Evolutionary conservation across 1,140 invertebrate genomes (phyloP).

Genomic region (Rhagoletis zephyria): DNA sequence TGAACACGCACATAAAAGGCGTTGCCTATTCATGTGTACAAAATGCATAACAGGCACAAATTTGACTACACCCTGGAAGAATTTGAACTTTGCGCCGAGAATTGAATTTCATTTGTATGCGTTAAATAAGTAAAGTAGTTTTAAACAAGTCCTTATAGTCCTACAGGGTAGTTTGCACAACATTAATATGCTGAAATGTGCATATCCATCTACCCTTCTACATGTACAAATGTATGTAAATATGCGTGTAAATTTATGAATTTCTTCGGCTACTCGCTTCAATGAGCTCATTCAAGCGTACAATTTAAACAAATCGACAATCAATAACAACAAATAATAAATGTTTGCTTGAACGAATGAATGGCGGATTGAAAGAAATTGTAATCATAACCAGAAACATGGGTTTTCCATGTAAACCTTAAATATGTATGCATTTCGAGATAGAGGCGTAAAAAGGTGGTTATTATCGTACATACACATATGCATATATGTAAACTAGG

Average conservation of each 20-base stretch:
- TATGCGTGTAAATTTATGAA: not conserved
- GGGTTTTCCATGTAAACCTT: not conserved
- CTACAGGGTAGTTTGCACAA: not conserved
- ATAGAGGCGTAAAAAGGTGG: too few species aligned
- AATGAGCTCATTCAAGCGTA: conserved; percentile 54
- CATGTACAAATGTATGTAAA: not conserved
- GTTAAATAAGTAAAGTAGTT: not conserved
- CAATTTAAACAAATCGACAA: conserved; percentile 54
- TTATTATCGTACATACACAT: too few species aligned
- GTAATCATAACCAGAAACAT: conserved; percentile 47
- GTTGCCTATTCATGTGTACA: conserved; percentile 31
- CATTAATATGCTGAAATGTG: conserved; percentile 1
- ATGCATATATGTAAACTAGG: too few species aligned
- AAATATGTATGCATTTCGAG: not conserved
- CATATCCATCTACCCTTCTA: not conserved
- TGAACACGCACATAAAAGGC: conserved; percentile 41
- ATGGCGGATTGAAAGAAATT: conserved; percentile 9
- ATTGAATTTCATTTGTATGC: not conserved
- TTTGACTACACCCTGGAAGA: not conserved
- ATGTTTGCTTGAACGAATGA: not conserved
- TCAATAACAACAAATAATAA: conserved; percentile 56
- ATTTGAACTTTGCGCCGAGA: not conserved
- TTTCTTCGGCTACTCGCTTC: not conserved
- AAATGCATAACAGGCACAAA: not conserved
- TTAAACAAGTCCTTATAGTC: not conserved